A percentile compares a stretch with the other conserved stretches of the same genome.
Conservation (phyloP, 2,797 vertebrate species). For the Hafferia zeledoni region DNA sequence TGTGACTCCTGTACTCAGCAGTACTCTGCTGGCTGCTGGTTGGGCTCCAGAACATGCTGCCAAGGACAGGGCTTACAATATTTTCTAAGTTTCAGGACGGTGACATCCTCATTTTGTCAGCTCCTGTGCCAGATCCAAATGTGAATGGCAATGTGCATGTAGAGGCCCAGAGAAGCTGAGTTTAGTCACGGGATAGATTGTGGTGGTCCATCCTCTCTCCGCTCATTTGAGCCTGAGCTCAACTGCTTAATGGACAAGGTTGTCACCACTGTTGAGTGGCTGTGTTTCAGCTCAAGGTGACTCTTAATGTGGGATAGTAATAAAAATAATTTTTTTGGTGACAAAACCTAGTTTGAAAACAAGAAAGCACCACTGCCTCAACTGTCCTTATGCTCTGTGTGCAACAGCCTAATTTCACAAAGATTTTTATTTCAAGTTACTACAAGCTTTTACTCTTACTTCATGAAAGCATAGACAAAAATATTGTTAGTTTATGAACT, state of each 20-base stretch:
- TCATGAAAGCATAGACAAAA: background rate
- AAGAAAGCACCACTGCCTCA: background rate
- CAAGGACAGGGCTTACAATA: background rate
- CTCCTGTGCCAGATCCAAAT: accelerated
- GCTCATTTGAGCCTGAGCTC: background rate
- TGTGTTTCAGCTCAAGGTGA: background rate
- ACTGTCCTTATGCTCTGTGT: background rate
- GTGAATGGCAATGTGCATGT: background rate
- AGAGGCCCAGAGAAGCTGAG: background rate
- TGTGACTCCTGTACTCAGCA: background rate
- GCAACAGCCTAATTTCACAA: background rate
- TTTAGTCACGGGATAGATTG: no score
- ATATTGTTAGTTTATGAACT: background rate
- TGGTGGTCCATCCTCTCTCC: background rate
- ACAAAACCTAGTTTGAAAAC: background rate
- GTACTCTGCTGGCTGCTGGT: background rate
- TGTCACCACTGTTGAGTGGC: accelerated
- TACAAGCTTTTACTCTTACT: background rate
- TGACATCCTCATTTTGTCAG: accelerated
- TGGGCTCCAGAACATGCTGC: background rate
- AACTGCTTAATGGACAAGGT: background rate
- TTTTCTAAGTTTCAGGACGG: background rate
- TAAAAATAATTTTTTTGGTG: background rate
- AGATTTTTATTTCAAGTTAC: background rate
- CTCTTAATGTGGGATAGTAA: background rate